These are phyloP conservation scores for Punctoribates punctum DNA, from an alignment of 2,888 invertebrate genomes.

Conservation along the genomic window DNA sequence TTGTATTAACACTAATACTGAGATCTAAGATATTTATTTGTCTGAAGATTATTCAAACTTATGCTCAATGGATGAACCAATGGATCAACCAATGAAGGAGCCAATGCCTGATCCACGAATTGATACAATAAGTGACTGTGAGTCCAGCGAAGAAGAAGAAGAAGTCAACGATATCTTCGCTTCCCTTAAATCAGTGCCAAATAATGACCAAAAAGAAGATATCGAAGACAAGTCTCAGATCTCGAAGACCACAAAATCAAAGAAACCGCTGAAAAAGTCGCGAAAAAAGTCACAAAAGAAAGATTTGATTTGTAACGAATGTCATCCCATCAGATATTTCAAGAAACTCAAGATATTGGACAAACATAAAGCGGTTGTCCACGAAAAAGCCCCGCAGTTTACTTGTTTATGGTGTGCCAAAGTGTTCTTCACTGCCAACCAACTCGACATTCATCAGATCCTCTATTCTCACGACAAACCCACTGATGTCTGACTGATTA, in stretches of 20 bases:
- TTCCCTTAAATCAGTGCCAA: not conserved
- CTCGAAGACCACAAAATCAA: no score
- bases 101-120: not conserved
- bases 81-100: not conserved
- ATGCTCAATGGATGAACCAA: no score
- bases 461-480: constrained; percentile 32
- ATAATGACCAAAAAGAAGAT: not conserved
- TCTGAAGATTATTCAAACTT: not conserved
- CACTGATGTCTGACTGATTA: not conserved
- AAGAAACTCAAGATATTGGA: constrained; percentile 1
- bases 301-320: not conserved
- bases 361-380: not conserved
- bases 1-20: no score
- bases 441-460: not conserved
- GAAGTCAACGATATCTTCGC: no score
- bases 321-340: not conserved
- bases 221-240: no score
- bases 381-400: not conserved
- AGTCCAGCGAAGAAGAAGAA: no score
- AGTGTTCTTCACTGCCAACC: not conserved
- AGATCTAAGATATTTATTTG: no score
- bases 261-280: no score
- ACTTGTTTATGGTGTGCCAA: constrained; percentile 30
- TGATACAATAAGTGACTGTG: no score
- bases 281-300: not conserved